A percentile compares a stretch with the other conserved stretches of the same genome.
Evolutionary conservation across 2,113 vertebrate genomes (phyloP).

Genomic region (Uria lomvia): DNA sequence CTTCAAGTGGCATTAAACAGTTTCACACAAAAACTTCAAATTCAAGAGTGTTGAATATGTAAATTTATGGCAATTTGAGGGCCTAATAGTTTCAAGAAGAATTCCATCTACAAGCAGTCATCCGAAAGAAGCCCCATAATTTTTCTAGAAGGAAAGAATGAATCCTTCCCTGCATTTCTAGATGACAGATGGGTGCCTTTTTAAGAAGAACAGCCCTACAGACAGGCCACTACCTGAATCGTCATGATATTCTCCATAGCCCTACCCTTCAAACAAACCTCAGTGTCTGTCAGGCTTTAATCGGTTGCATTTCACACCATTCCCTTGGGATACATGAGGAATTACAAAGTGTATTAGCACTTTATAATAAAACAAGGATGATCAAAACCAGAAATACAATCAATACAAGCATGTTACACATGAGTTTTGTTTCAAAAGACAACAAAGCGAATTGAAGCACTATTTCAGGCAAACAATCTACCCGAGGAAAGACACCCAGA

Average conservation of each 20-base stretch:
- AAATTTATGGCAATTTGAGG: background rate
- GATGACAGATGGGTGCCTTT: background rate
- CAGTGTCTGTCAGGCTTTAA: background rate
- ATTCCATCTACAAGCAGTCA: background rate
- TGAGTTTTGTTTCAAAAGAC: background rate
- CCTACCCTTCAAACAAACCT: background rate
- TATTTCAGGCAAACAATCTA: background rate
- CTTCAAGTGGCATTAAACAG: background rate
- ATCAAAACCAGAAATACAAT: background rate
- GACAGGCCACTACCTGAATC: background rate
- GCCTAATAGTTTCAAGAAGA: background rate
- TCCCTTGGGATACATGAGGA: background rate
- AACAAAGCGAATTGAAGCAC: background rate
- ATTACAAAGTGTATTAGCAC: background rate
- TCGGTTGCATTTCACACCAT: background rate
- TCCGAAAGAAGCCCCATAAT: background rate
- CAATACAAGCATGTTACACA: accelerated
- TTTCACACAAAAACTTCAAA: background rate
- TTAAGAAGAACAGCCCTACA: too few species aligned
- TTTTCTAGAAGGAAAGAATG: background rate
- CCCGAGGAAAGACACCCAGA: background rate
- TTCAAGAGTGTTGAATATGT: background rate
- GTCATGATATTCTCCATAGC: background rate
- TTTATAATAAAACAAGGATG: background rate
- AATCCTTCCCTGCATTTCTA: background rate